Percentiles rank a stretch among this genome's conserved stretches.
Evolutionary conservation across 2,113 vertebrate genomes (phyloP).

Genomic region (Sminthopsis crassicaudata): DNA sequence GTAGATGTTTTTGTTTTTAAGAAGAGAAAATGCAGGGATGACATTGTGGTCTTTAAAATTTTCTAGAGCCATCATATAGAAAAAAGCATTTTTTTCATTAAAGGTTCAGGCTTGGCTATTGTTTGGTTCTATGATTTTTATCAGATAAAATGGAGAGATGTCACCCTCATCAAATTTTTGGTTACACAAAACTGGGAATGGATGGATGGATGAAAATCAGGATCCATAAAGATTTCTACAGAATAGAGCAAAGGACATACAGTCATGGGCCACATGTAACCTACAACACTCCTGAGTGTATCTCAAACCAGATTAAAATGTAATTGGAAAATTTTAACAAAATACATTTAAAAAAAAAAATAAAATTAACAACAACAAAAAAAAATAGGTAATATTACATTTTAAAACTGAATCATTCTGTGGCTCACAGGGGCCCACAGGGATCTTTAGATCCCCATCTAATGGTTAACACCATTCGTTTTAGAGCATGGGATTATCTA

Average conservation of each 20-base stretch:
- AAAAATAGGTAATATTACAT: neutral
- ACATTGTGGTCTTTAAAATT: neutral
- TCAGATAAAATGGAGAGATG: neutral
- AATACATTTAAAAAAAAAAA: too few relatives aligned
- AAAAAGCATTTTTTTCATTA: neutral
- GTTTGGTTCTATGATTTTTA: neutral
- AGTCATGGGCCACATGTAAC: neutral
- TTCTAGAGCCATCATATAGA: neutral
- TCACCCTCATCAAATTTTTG: neutral
- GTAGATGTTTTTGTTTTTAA: neutral
- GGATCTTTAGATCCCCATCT: neutral
- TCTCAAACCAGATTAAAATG: neutral
- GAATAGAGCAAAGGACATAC: neutral
- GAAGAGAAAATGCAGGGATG: neutral
- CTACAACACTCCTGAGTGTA: neutral
- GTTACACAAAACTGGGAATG: neutral
- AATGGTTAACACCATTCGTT: neutral
- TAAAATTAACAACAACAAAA: neutral
- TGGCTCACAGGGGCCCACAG: neutral
- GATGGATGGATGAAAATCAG: neutral
- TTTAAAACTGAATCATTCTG: neutral
- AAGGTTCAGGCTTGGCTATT: neutral
- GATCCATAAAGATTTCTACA: neutral
- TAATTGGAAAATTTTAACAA: neutral
- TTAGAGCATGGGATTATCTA: neutral